Evolutionary conservation across 2,797 vertebrate species (phyloP).

Genomic region (Anableps anableps): DNA sequence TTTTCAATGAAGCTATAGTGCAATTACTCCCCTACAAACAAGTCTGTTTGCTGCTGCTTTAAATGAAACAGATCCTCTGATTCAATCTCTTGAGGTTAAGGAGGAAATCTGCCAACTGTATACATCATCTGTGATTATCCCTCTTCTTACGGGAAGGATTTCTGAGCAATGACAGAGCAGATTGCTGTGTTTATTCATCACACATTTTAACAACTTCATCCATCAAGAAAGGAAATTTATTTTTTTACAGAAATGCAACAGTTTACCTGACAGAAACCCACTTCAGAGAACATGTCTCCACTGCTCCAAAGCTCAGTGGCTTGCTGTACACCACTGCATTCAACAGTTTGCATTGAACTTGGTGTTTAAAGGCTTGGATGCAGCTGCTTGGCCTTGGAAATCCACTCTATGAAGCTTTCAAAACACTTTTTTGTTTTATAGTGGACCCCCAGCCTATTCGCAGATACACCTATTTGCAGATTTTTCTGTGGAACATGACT

Average conservation of each 20-base stretch:
- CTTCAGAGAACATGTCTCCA: not conserved
- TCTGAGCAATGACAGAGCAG: slow-evolving; percentile 9
- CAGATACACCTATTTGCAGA: too few species aligned
- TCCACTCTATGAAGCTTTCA: too few species aligned
- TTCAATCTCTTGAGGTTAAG: slow-evolving; percentile 26
- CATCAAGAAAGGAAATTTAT: slow-evolving; percentile 11
- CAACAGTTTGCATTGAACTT: not conserved
- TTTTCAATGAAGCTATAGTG: slow-evolving; percentile 21
- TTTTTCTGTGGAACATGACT: too few species aligned
- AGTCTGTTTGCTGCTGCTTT: slow-evolving; percentile 36
- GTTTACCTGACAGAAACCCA: slow-evolving; percentile 1
- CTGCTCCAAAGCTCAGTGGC: not conserved
- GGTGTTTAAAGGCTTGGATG: not conserved
- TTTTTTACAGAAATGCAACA: not conserved
- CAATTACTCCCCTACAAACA: slow-evolving; percentile 41
- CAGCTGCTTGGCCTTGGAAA: too few species aligned
- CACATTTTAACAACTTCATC: slow-evolving; percentile 3
- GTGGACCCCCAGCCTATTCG: too few species aligned
- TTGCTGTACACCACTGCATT: not conserved
- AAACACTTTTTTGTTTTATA: too few species aligned
- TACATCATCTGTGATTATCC: slow-evolving; percentile 28
- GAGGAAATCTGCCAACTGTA: slow-evolving; percentile 24
- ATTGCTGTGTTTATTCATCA: slow-evolving; percentile 16
- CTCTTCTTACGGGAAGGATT: slow-evolving; percentile 7
- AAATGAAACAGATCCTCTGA: slow-evolving; percentile 6